Evolutionary conservation across 2,797 vertebrate genomes (phyloP).

Genomic region (Poecilia picta): DNA sequence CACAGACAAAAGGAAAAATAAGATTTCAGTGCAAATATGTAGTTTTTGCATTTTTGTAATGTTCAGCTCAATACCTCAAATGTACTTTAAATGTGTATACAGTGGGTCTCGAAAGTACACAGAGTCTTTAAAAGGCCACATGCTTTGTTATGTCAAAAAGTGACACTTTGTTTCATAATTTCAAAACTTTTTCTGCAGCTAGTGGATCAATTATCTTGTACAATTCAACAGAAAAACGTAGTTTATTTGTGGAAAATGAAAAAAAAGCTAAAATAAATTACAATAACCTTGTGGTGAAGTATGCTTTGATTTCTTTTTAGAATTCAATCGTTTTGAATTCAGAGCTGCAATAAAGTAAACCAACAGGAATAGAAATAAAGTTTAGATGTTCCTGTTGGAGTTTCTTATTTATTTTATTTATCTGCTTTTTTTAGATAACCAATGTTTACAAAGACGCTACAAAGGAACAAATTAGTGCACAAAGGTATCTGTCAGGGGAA

Average conservation of each 20-base stretch:
- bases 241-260: not conserved
- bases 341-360: not conserved
- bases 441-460: not conserved
- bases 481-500: not conserved
- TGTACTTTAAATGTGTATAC: not conserved
- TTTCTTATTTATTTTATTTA: not conserved
- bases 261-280: not conserved
- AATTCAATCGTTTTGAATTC: not conserved
- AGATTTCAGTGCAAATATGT: not conserved
- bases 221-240: not conserved
- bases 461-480: not conserved
- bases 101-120: not conserved
- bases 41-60: not conserved
- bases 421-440: not conserved
- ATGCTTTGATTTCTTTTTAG: not conserved
- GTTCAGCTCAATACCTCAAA: not conserved
- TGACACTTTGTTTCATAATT: not conserved
- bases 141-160: not conserved
- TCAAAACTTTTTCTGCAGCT: not conserved
- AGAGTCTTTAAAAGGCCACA: not conserved
- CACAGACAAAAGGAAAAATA: not conserved
- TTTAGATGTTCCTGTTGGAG: not conserved
- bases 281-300: not conserved
- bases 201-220: not conserved
- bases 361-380: not conserved